phyloP scores from a whole-genome alignment of 2,113 vertebrate genomes.

The Athene cunicularia region DNA sequence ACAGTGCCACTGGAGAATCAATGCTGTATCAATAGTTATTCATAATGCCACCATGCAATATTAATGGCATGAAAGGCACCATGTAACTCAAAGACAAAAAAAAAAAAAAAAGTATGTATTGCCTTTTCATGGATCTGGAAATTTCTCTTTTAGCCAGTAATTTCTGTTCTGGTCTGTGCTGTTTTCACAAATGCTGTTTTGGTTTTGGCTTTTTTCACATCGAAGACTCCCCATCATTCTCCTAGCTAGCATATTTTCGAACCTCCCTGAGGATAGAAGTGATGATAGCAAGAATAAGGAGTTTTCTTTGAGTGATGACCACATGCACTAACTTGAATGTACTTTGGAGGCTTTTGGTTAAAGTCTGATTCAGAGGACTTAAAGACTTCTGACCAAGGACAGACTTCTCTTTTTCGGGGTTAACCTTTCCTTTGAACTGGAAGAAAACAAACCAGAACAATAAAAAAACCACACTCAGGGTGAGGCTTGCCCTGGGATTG shows the following conservation, averaged over 20 bases:
- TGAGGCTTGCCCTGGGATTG: slow-evolving; percentile 25
- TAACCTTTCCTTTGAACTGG: slow-evolving; percentile 53
- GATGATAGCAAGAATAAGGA: neutral
- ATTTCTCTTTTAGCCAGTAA: slow-evolving; percentile 42
- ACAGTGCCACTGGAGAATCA: neutral
- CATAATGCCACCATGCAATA: neutral
- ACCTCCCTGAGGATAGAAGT: neutral
- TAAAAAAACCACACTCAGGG: slow-evolving; percentile 13
- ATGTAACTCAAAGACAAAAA: neutral
- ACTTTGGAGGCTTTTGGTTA: neutral
- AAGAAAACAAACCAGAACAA: slow-evolving; percentile 44
- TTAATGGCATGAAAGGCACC: neutral
- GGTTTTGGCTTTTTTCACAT: neutral
- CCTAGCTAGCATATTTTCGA: neutral
- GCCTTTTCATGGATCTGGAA: slow-evolving; percentile 40
- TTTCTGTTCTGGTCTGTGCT: neutral
- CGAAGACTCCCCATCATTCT: neutral
- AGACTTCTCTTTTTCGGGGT: slow-evolving; percentile 18
- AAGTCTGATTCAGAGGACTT: neutral
- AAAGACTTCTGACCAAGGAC: neutral
- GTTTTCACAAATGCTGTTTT: neutral
- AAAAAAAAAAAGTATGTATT: neutral
- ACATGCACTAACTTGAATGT: neutral
- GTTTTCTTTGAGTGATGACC: neutral
- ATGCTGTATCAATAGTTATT: neutral